Percentiles rank a stretch among this genome's conserved stretches.
Conservation (phyloP, 2,113 vertebrate genomes). For the Dolichotis patagonum region DNA sequence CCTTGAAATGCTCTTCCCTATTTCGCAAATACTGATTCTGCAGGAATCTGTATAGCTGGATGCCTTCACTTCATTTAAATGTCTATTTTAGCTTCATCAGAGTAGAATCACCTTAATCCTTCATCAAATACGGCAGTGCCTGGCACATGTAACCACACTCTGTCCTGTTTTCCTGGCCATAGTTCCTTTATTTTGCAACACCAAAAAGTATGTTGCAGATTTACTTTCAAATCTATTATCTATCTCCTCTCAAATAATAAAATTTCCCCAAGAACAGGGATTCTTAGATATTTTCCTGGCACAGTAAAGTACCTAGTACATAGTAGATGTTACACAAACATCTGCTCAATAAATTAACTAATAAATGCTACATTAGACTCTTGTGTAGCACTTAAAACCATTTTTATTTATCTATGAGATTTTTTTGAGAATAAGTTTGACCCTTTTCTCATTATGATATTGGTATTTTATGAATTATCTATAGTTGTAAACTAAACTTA, state of each 20-base stretch:
- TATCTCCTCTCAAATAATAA: not conserved
- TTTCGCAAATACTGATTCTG: not conserved
- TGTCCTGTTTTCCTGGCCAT: not conserved
- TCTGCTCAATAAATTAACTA: not conserved
- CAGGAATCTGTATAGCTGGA: not conserved
- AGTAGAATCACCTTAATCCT: not conserved
- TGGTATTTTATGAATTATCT: not conserved
- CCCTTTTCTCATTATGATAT: not conserved
- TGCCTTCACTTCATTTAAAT: not conserved
- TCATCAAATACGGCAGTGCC: not conserved
- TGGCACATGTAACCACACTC: not conserved
- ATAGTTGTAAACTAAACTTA: not conserved
- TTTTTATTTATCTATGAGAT: not conserved
- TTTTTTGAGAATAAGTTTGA: not conserved
- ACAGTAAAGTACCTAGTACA: too few species aligned
- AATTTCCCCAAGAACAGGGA: not conserved
- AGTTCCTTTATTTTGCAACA: not conserved
- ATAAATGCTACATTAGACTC: not conserved
- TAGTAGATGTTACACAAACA: not conserved
- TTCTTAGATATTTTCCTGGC: not conserved
- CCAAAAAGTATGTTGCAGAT: not conserved
- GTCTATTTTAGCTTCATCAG: not conserved
- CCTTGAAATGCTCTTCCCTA: not conserved
- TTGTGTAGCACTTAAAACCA: not conserved
- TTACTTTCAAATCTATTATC: not conserved